phyloP scores from a whole-genome alignment of 2,888 invertebrate species.

The Brachynemurus nebulosus region DNA sequence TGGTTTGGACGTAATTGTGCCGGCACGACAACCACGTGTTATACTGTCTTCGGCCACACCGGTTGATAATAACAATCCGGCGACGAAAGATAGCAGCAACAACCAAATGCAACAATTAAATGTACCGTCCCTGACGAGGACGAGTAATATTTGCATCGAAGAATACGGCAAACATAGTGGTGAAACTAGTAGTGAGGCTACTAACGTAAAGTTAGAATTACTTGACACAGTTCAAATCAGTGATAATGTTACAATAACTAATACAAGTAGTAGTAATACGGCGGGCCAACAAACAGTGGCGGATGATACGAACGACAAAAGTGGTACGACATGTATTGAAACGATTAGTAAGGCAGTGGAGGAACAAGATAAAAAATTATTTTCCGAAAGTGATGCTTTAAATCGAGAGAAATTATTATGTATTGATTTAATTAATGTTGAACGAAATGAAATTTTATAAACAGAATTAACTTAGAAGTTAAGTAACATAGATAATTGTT shows the following conservation, averaged over 20 bases:
- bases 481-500: too few relatives aligned
- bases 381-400: background rate
- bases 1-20: constrained; percentile 1
- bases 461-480: too few relatives aligned
- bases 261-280: background rate
- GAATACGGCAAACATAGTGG: too few relatives aligned
- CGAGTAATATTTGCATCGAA: too few relatives aligned
- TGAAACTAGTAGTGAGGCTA: background rate
- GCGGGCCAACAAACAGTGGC: too few relatives aligned
- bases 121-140: too few relatives aligned
- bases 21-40: constrained; percentile 5
- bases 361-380: background rate
- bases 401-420: constrained; percentile 1
- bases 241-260: background rate
- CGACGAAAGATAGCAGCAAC: background rate
- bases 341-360: background rate
- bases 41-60: background rate
- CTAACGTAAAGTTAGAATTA: too few relatives aligned
- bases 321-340: too few relatives aligned
- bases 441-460: constrained; percentile 7
- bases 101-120: background rate
- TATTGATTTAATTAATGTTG: constrained; percentile 3
- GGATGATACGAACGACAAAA: background rate
- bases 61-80: too few relatives aligned
- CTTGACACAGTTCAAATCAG: background rate